Percentiles rank a stretch among this genome's conserved stretches.
phyloP scores from a whole-genome alignment of 2,888 invertebrate genomes.

The Erebia epiphron region DNA sequence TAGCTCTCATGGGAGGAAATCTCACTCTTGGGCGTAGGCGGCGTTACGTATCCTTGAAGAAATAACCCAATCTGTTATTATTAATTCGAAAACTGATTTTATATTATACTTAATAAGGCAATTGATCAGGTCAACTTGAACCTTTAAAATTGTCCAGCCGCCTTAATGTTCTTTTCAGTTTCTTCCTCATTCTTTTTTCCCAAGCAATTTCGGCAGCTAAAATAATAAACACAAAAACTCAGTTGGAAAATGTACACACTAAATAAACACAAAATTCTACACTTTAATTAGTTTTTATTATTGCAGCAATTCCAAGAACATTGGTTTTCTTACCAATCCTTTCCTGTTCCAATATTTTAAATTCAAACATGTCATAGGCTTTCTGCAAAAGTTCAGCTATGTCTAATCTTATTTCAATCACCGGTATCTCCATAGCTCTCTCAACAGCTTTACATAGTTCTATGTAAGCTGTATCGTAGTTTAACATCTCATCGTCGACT shows the following conservation, averaged over 20 bases:
- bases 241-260: background rate
- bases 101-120: background rate
- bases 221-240: slow-evolving; percentile 28
- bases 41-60: slow-evolving; percentile 63
- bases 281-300: background rate
- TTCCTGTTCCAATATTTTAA: slow-evolving; percentile 62
- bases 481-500: slow-evolving; percentile 56
- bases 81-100: background rate
- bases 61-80: background rate
- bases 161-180: slow-evolving; percentile 63
- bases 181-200: slow-evolving; percentile 73
- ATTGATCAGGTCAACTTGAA: slow-evolving; percentile 37
- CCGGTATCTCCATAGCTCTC: slow-evolving; percentile 72
- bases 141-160: slow-evolving; percentile 68
- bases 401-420: slow-evolving; percentile 61
- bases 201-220: slow-evolving; percentile 69
- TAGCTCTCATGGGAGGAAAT: slow-evolving; percentile 69
- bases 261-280: background rate
- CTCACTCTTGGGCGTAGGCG: slow-evolving; percentile 61
- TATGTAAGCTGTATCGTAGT: slow-evolving; percentile 70
- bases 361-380: slow-evolving; percentile 62
- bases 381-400: slow-evolving; percentile 57
- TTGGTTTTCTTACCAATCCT: slow-evolving; percentile 52
- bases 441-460: slow-evolving; percentile 66
- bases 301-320: background rate